Conservation (phyloP, 2,113 vertebrate genomes). For the Notiomystis cincta region DNA sequence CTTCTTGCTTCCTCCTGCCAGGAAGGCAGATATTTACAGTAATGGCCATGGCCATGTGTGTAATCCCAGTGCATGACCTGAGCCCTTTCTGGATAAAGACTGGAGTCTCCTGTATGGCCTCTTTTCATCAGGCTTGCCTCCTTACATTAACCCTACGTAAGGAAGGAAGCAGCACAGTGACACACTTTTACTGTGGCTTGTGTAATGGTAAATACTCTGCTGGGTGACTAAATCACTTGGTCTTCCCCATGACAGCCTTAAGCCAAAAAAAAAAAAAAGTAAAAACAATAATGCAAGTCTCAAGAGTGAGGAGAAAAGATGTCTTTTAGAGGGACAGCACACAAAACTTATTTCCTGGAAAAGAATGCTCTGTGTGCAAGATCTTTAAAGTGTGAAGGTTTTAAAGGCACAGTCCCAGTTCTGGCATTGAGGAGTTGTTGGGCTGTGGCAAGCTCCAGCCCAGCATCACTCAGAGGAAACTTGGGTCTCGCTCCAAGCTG, state of each 20-base stretch:
- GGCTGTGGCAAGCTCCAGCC: background rate
- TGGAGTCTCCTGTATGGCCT: background rate
- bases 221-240: background rate
- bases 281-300: background rate
- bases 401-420: background rate
- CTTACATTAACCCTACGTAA: background rate
- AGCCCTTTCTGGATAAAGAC: background rate
- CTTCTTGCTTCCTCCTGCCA: background rate
- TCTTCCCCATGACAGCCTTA: background rate
- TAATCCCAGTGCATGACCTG: background rate
- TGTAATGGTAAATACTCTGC: background rate
- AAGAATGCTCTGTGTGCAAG: background rate
- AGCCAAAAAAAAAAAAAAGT: background rate
- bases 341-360: background rate
- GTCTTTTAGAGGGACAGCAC: background rate
- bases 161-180: background rate
- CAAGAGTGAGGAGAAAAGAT: background rate
- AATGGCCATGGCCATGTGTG: accelerated
- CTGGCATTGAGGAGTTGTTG: background rate
- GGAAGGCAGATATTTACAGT: background rate
- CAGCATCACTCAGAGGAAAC: background rate
- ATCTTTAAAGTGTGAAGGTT: background rate
- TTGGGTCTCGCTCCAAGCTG: background rate
- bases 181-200: background rate
- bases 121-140: background rate